A percentile compares a stretch with the other conserved stretches of the same genome.
Evolutionary conservation across 2,797 vertebrate species (phyloP).

Genomic region (Gastrophryne carolinensis): DNA sequence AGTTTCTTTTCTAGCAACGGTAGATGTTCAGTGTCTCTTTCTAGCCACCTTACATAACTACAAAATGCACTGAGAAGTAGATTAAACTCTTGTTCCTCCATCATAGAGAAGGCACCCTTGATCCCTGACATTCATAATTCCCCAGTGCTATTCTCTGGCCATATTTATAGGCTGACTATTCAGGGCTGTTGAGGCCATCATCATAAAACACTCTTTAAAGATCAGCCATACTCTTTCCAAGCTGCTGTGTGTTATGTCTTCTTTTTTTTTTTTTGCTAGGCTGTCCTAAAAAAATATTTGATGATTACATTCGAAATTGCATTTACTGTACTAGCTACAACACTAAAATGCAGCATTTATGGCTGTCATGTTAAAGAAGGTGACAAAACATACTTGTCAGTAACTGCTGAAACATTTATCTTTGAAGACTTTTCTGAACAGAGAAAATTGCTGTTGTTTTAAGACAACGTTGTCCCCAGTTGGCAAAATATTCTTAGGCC

Average conservation of each 20-base stretch:
- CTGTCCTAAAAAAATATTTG: background rate
- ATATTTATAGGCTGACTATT: background rate
- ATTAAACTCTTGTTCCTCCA: background rate
- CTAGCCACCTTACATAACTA: background rate
- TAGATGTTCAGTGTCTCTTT: background rate
- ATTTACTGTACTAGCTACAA: background rate
- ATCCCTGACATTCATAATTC: background rate
- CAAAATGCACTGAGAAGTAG: background rate
- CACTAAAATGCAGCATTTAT: background rate
- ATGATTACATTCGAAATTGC: background rate
- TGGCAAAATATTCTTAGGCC: too few relatives aligned
- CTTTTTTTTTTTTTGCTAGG: background rate
- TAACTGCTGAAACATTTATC: background rate
- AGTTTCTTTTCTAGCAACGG: too few relatives aligned
- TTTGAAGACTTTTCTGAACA: background rate
- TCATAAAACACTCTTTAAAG: background rate
- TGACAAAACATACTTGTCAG: background rate
- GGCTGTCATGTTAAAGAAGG: conserved; percentile 1
- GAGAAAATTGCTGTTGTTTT: background rate
- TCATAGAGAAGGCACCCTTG: background rate
- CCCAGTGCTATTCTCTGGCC: background rate
- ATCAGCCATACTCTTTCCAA: background rate
- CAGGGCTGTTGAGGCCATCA: background rate
- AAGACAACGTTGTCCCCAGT: too few relatives aligned
- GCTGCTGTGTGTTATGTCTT: background rate